phyloP scores from a whole-genome alignment of 2,888 invertebrate species.

The Timema podura region DNA sequence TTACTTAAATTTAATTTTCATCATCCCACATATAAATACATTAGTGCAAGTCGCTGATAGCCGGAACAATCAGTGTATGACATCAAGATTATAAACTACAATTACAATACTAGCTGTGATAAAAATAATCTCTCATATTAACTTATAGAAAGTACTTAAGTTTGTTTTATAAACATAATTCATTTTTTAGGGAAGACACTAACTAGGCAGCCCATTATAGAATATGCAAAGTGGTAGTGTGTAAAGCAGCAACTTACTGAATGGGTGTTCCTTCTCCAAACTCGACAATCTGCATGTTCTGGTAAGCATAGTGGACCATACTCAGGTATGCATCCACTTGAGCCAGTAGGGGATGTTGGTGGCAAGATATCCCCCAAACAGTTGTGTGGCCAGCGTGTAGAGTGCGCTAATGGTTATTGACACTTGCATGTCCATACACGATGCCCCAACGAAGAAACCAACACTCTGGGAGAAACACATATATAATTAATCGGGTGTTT shows the following conservation, averaged over 20 bases:
- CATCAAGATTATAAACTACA: no score
- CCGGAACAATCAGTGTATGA: no score
- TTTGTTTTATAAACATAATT: no score
- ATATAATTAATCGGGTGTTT: neutral
- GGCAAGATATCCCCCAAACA: conserved; percentile 71
- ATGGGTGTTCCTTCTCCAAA: conserved; percentile 66
- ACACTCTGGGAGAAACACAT: conserved; percentile 53
- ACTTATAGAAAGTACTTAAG: no score
- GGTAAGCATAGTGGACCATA: conserved; percentile 75
- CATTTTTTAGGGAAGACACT: no score
- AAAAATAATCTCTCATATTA: no score
- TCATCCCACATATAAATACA: no score
- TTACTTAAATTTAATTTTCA: no score
- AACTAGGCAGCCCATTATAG: no score
- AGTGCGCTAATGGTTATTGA: conserved; percentile 73
- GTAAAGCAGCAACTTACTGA: conserved; percentile 50
- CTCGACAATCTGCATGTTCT: conserved; percentile 76
- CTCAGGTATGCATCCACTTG: conserved; percentile 71
- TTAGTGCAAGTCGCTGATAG: no score
- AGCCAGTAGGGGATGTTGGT: conserved; percentile 69
- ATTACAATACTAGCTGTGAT: no score
- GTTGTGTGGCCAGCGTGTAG: conserved; percentile 70
- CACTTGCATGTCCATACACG: conserved; percentile 71
- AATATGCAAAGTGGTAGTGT: neutral
- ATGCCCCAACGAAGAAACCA: conserved; percentile 74